Percentiles rank a stretch among this genome's conserved stretches.
These are phyloP conservation scores for Cyclophora punctaria DNA, from an alignment of 2,888 invertebrate species.

Conservation along the genomic window DNA sequence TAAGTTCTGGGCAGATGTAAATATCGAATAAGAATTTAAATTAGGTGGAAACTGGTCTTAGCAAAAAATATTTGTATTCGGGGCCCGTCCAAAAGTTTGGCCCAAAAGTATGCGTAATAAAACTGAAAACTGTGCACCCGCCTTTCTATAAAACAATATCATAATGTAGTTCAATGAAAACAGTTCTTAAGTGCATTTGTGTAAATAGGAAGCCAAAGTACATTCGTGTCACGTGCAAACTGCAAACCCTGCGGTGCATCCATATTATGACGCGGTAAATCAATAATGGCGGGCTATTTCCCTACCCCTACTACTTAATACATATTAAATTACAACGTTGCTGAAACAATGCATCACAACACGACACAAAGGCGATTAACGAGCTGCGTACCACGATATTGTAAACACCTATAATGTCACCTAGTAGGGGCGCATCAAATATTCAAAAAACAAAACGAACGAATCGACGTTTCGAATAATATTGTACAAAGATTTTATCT, in stretches of 20 bases:
- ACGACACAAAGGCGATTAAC: constrained; percentile 12
- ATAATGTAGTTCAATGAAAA: not conserved
- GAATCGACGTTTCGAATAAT: too few relatives aligned
- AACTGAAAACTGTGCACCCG: too few relatives aligned
- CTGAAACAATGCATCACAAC: constrained; percentile 10
- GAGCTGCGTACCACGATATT: not conserved
- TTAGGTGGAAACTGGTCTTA: too few relatives aligned
- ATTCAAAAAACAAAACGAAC: too few relatives aligned
- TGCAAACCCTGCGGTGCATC: constrained; percentile 18
- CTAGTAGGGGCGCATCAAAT: too few relatives aligned
- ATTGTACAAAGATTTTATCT: too few relatives aligned
- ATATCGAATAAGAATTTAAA: too few relatives aligned
- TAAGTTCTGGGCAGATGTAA: too few relatives aligned
- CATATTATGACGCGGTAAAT: constrained; percentile 19
- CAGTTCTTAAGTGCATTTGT: constrained; percentile 3
- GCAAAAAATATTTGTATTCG: too few relatives aligned
- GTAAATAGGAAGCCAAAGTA: constrained; percentile 16
- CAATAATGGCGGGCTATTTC: constrained; percentile 20
- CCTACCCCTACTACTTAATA: constrained; percentile 10
- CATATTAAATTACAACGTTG: constrained; percentile 21
- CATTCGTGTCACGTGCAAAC: constrained; percentile 12
- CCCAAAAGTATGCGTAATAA: too few relatives aligned
- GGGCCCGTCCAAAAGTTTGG: too few relatives aligned
- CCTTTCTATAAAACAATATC: constrained; percentile 3
- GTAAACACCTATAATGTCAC: too few relatives aligned